Base-by-base conservation (phyloP, 1,140 invertebrate genomes). In the Mycetomoellerius zeteki region DNA sequence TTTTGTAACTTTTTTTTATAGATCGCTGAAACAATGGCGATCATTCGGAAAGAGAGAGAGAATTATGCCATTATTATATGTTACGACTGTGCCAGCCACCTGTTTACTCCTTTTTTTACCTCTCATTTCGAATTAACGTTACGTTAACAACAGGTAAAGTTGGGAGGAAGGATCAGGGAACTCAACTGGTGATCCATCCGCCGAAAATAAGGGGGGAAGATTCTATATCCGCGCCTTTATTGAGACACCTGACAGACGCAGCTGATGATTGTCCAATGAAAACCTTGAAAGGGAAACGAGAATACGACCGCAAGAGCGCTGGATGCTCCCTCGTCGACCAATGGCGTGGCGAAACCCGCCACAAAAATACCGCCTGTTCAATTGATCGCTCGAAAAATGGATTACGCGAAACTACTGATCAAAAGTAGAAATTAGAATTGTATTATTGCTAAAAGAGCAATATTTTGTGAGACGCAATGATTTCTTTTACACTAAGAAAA, bases 191-290 rank as follows among this genome's bases (percentile, higher is more conserved):
- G 76, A 90, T 87, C 50, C 73, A n/a, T 85, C 52, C 69, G 60
- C 12, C 60, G 80, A 78, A 90, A 90, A 80, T 87, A 76, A 77
- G 60, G 33, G 72, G 77, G 50, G 58, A 30, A 21, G 47, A 60
- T 58, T 89, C 80, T 80, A 60, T 90, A 85, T 89, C 88, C 77
- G 89, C 37, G 88, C 80, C 65, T 89, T 90, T 85, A 52, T 69
- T 69, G 72, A 72, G 89, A 90, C 89, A 90, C 89, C 88, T 90
- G 89, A 90, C 88, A 87, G 78, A 78, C 89, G 80, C 89, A 90
- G 89, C 86, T 90, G 89, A 90, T 90, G 88, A 67, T 54, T 87
- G 85, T 85, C 67, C 86, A 89, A 89, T 87, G 87, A 85, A 87
- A 89, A 71, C 30, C 27, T 52, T 71, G 86, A 87, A 87, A 87